These are phyloP conservation scores for Biston betularia DNA, from an alignment of 2,888 invertebrate genomes.

Conservation along the genomic window DNA sequence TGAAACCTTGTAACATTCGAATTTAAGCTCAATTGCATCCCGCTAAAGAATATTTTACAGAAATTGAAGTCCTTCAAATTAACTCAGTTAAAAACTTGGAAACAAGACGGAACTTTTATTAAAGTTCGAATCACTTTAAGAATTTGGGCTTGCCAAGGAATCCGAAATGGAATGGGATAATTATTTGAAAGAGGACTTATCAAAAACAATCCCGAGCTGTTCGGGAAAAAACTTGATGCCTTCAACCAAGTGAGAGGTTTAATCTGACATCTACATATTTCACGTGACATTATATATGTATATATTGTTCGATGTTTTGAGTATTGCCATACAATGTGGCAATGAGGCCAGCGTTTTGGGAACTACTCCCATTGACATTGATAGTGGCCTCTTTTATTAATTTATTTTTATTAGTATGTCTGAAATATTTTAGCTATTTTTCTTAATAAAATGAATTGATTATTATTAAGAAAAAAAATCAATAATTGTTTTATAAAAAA, in stretches of 20 bases:
- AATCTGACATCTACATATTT: no score
- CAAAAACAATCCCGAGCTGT: conserved; percentile 38
- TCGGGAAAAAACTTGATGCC: conserved; percentile 15
- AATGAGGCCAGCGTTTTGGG: no score
- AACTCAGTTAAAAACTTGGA: conserved; percentile 48
- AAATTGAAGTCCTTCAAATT: conserved; percentile 20
- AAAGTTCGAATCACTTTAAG: conserved; percentile 45
- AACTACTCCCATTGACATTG: no score
- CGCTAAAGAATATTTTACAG: conserved; percentile 32
- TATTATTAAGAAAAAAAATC: no score
- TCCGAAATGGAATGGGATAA: conserved; percentile 46
- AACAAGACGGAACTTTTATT: conserved; percentile 46
- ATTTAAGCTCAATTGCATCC: conserved; percentile 24
- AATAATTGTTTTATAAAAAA: no score
- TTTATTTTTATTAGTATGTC: no score
- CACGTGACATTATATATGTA: neutral
- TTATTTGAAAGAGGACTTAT: conserved; percentile 44
- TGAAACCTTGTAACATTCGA: neutral
- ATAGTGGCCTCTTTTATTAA: no score
- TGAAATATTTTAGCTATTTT: no score
- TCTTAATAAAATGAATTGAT: no score
- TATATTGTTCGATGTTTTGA: no score
- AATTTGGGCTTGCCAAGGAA: conserved; percentile 46
- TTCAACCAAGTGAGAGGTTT: conserved; percentile 6
- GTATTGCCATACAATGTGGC: no score